A percentile compares a stretch with the other conserved stretches of the same genome.
Evolutionary conservation across 1,140 invertebrate genomes (phyloP).

Genomic region (Heterodera schachtii): DNA sequence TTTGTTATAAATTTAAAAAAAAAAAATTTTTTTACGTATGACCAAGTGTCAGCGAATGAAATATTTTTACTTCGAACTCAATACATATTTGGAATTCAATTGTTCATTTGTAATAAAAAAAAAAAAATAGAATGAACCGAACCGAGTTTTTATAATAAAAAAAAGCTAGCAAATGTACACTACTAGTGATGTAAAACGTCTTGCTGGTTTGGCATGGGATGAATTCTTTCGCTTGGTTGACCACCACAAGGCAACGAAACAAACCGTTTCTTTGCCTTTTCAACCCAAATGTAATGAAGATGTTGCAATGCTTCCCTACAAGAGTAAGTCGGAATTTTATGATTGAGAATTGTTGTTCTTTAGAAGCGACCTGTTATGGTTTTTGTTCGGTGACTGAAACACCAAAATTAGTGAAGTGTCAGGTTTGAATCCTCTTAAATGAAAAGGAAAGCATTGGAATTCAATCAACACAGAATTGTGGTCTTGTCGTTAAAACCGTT

Average conservation of each 20-base stretch:
- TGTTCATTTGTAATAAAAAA: too few relatives aligned
- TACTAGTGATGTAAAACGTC: background rate
- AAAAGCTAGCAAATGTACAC: background rate
- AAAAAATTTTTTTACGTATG: too few relatives aligned
- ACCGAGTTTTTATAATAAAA: too few relatives aligned
- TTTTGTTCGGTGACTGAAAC: background rate
- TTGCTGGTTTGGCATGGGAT: conserved; percentile 13
- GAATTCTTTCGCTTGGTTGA: conserved; percentile 1
- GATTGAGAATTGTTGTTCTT: background rate
- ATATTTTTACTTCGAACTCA: too few relatives aligned
- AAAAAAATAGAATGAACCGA: too few relatives aligned
- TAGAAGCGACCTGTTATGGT: conserved; percentile 5
- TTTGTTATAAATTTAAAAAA: too few relatives aligned
- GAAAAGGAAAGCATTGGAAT: background rate
- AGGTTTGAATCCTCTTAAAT: background rate
- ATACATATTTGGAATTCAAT: too few relatives aligned
- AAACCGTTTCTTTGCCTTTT: background rate
- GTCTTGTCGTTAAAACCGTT: background rate
- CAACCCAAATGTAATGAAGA: background rate
- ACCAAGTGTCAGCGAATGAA: too few relatives aligned
- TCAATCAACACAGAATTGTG: background rate
- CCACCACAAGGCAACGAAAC: background rate
- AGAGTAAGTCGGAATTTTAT: background rate
- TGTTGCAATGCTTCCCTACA: conserved; percentile 1
- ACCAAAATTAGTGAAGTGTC: conserved; percentile 6